A percentile compares a stretch with the other conserved stretches of the same genome.
phyloP scores from a whole-genome alignment of 2,888 invertebrate genomes.

The Sphaerophoria rueppellii region DNA sequence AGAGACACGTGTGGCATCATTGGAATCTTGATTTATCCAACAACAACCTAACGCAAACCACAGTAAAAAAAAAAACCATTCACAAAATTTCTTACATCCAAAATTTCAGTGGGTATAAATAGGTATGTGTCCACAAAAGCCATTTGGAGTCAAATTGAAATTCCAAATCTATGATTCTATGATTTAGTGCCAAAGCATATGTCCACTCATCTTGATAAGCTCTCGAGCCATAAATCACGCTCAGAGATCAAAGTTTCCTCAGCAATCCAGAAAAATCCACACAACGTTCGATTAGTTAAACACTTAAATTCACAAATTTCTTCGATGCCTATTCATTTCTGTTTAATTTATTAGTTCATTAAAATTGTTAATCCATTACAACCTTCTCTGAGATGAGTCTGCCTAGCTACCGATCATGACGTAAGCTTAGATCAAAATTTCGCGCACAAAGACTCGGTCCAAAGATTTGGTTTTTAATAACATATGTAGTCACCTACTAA shows the following conservation, averaged over 20 bases:
- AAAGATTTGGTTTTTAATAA: conserved; percentile 12
- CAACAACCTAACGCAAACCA: no score
- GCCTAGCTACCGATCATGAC: conserved; percentile 43
- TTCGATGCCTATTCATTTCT: conserved; percentile 29
- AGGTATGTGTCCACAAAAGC: no score
- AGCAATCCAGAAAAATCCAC: conserved; percentile 18
- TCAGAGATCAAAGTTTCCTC: conserved; percentile 24
- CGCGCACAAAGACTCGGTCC: conserved; percentile 14
- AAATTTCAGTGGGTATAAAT: no score
- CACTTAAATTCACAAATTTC: conserved; percentile 37
- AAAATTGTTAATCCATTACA: conserved; percentile 43
- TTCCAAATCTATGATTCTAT: no score
- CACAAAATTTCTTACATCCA: no score
- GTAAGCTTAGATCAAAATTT: conserved; percentile 36
- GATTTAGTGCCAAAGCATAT: no score
- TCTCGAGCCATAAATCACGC: not conserved
- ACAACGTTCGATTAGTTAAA: conserved; percentile 1
- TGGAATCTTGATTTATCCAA: no score
- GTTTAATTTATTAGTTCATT: conserved; percentile 56
- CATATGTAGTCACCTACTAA: conserved; percentile 54
- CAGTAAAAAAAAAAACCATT: no score
- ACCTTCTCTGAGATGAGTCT: conserved; percentile 30
- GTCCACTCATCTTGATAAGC: no score
- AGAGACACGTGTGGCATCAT: no score
- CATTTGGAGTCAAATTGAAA: no score